Base-by-base conservation (phyloP, 2,888 invertebrate genomes). In the Torymus auratus region DNA sequence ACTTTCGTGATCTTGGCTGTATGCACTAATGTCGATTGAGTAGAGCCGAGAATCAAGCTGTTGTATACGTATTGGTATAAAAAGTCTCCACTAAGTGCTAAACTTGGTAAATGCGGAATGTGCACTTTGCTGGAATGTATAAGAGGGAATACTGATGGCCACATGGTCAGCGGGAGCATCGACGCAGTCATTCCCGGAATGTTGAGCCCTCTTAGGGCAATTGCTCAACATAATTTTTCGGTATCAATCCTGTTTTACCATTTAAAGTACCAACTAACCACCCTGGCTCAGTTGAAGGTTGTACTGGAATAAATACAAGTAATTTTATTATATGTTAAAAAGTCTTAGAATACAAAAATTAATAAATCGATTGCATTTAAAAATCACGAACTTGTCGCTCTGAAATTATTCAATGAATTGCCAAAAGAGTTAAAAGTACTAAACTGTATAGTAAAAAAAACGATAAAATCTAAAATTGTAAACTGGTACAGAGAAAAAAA, bases 221-320 rank as follows among this genome's bases (percentile, higher is more conserved):
- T 87, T 95, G 94, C 92, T 98, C 98, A 79, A 98, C 98, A 92
- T 99, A 99, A 93, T 99, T 99, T 92, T 97, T 97, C 83, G 98
- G 98, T 91, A 99, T 96, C 84, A 99, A 94, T 70, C 99, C 98
- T 69, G 95, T 95, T 92, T 95, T 95, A 81, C 98, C 98, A 91
- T 97, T 95, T 85, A 99, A 93, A 74, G 96, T 96, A 84, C 99
- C 99, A 91, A 98, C 97, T 88, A 99, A 93, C 99, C 99, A 99
- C 86, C 99, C 99, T 20, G 98, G 98, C 92, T 99, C 99, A 88
- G 96, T 95, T 28, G 98, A 98, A 85, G 95, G 94, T 87, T 96
- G 95, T 81, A 97, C 97, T 97, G 91, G 71, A 93, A 92, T 78
- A 78, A 83, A 82, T 80, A 84, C 74, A 75, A 23, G 80, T n/a